A percentile compares a stretch with the other conserved stretches of the same genome.
Conservation (phyloP, 2,888 invertebrate species). For the Galerucella calmariensis region DNA sequence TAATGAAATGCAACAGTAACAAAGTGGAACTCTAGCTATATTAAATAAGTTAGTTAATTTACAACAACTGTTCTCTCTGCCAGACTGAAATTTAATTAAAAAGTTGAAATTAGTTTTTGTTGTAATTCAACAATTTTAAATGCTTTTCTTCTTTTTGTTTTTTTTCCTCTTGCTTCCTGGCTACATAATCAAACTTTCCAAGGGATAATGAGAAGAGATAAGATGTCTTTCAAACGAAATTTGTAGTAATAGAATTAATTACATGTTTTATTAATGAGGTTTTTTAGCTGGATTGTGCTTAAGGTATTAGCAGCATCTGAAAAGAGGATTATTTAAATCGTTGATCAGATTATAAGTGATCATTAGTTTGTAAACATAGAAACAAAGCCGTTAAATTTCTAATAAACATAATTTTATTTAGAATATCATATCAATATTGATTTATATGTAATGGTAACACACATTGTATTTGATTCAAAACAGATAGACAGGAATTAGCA, state of each 20-base stretch:
- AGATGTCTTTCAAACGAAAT: conserved; percentile 50
- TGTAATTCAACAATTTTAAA: conserved; percentile 65
- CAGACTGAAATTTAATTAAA: conserved; percentile 64
- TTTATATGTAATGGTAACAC: too few relatives aligned
- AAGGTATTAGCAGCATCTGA: background rate
- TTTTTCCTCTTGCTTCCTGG: conserved; percentile 11
- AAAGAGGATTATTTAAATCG: background rate
- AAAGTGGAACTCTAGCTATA: conserved; percentile 51
- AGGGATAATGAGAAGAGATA: conserved; percentile 57
- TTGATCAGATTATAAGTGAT: background rate
- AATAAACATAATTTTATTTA: background rate
- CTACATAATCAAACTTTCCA: conserved; percentile 58
- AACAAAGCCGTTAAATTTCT: background rate
- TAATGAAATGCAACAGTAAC: conserved; percentile 50
- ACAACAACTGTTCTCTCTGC: conserved; percentile 58
- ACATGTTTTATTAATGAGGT: conserved; percentile 50
- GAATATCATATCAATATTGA: background rate
- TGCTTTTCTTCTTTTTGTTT: conserved; percentile 52
- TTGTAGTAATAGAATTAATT: conserved; percentile 52
- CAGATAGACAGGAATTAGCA: too few relatives aligned
- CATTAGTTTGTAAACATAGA: background rate
- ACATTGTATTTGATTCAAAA: too few relatives aligned
- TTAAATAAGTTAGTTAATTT: conserved; percentile 62
- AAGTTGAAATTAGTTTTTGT: conserved; percentile 66
- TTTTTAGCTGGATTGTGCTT: conserved; percentile 13